These are phyloP conservation scores for Sogatella furcifera DNA, from an alignment of 1,140 invertebrate species.

Conservation along the genomic window DNA sequence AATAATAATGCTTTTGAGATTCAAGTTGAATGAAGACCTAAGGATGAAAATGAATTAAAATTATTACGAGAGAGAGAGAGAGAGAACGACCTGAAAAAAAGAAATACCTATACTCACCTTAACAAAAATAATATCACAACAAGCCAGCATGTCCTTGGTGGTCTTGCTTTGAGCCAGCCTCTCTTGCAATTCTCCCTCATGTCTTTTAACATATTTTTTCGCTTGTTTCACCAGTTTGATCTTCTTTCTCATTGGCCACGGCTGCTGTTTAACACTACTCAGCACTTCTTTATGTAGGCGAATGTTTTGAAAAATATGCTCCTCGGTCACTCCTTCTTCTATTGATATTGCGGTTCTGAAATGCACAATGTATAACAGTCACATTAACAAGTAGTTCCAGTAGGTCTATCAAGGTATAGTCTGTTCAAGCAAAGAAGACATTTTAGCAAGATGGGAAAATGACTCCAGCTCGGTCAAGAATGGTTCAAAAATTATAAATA, in stretches of 20 bases:
- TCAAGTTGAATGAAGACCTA: neutral
- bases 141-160: constrained; percentile 72
- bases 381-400: no score
- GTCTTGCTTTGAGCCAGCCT: constrained; percentile 75
- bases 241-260: constrained; percentile 79
- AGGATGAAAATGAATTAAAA: neutral
- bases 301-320: constrained; percentile 84
- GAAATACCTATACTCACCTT: constrained; percentile 42
- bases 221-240: constrained; percentile 74
- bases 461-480: no score
- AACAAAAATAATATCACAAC: constrained; percentile 62
- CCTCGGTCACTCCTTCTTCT: constrained; percentile 56
- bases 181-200: constrained; percentile 83
- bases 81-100: neutral
- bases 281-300: constrained; percentile 88
- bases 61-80: neutral
- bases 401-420: no score
- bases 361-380: neutral
- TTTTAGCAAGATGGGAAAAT: no score
- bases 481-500: no score
- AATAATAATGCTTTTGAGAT: no score
- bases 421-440: no score
- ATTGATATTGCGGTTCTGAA: constrained; percentile 59
- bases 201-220: constrained; percentile 73
- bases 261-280: constrained; percentile 75